Percentiles rank a stretch among this genome's conserved stretches.
Conservation (phyloP, 1,140 invertebrate species). For the Ips nitidus region DNA sequence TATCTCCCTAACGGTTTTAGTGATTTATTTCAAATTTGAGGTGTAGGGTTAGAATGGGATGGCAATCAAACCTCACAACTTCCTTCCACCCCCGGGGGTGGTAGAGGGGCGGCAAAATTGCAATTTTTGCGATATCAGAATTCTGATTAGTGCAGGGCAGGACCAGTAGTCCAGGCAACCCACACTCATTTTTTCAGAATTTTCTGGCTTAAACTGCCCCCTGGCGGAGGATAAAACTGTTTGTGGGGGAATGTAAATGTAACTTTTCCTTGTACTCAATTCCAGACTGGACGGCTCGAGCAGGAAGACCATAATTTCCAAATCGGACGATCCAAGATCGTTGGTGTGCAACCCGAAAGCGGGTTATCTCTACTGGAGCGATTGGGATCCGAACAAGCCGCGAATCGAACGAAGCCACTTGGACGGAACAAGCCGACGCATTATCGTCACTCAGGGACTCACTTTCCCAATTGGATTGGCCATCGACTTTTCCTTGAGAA, state of each 20-base stretch:
- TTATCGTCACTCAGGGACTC: constrained; percentile 75
- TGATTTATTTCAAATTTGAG: not conserved
- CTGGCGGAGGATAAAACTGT: not conserved
- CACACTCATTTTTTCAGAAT: no score
- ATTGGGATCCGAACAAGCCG: constrained; percentile 77
- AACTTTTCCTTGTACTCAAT: not conserved
- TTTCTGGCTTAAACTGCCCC: no score
- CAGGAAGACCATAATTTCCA: constrained; percentile 69
- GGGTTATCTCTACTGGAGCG: constrained; percentile 88
- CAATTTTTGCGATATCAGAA: no score
- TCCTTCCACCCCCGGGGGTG: no score
- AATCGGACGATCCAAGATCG: constrained; percentile 75
- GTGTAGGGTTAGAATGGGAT: no score
- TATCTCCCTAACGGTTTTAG: no score
- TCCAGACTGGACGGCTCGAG: constrained; percentile 72
- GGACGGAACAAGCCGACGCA: constrained; percentile 76
- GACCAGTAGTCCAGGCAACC: no score
- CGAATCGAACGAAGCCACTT: constrained; percentile 82
- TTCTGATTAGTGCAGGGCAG: no score
- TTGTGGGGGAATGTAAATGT: not conserved
- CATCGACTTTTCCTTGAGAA: constrained; percentile 77
- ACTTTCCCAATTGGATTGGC: constrained; percentile 90
- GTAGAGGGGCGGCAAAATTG: no score
- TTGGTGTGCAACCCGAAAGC: constrained; percentile 75
- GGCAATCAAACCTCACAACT: no score